Conservation (phyloP, 2,797 vertebrate species). For the Falco novaeseelandiae region DNA sequence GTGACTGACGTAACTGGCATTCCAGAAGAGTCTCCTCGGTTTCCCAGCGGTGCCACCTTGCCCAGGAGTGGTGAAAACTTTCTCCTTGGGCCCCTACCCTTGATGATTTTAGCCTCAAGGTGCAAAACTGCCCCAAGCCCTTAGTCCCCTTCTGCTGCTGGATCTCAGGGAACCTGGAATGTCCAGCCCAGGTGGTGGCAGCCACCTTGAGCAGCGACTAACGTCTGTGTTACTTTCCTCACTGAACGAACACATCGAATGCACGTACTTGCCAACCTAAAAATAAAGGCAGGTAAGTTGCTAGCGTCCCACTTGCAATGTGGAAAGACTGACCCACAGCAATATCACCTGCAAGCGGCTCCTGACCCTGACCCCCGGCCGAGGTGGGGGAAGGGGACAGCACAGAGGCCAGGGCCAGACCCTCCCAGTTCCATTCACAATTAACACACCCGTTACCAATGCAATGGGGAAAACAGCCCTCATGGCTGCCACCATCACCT, state of each 20-base stretch:
- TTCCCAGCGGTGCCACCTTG: conserved; percentile 65
- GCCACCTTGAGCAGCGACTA: background rate
- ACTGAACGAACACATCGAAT: no score
- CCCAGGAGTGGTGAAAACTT: conserved; percentile 16
- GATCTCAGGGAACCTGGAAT: background rate
- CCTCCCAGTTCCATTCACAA: background rate
- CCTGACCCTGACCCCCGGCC: background rate
- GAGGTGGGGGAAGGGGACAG: background rate
- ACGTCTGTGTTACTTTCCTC: background rate
- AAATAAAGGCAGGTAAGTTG: background rate
- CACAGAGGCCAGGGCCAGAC: background rate
- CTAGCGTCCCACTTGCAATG: background rate
- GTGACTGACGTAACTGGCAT: conserved; percentile 72
- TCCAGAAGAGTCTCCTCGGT: conserved; percentile 65
- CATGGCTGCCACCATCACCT: background rate
- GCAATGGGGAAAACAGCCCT: background rate
- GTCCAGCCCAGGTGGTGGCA: background rate
- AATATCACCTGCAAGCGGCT: background rate
- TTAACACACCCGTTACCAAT: background rate
- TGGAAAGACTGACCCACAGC: background rate
- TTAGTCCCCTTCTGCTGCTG: background rate
- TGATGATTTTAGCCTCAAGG: background rate
- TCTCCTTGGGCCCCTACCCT: conserved; percentile 28
- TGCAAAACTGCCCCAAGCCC: background rate
- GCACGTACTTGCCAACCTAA: fast-evolving